Evolutionary conservation across 2,113 vertebrate species (phyloP).

Genomic region (Desmodus rotundus): DNA sequence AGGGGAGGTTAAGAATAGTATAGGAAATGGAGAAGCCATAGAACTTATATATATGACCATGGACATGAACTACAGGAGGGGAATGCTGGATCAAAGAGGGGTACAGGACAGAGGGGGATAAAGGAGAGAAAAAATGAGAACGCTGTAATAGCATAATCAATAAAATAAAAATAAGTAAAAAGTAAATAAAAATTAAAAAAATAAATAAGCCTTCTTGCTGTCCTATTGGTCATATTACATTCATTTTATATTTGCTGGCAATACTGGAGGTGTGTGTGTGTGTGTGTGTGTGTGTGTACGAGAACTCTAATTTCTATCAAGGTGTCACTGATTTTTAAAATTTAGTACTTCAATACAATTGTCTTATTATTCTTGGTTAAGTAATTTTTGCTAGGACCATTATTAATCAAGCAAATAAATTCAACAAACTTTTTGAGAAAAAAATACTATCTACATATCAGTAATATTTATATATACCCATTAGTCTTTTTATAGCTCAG

Average conservation of each 20-base stretch:
- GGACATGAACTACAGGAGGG: no score
- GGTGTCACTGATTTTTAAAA: slow-evolving; percentile 81
- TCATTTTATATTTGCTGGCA: slow-evolving; percentile 82
- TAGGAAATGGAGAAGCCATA: no score
- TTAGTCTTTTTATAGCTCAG: neutral
- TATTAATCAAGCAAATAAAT: slow-evolving; percentile 85
- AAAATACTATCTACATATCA: neutral
- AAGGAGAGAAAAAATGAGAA: no score
- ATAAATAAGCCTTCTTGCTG: slow-evolving; percentile 69
- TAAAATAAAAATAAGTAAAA: no score
- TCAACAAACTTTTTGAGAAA: slow-evolving; percentile 80
- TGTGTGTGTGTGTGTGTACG: slow-evolving; percentile 66
- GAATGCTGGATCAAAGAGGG: no score
- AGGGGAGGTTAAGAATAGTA: no score
- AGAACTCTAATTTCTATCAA: slow-evolving; percentile 82
- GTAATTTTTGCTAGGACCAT: slow-evolving; percentile 82
- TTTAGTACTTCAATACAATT: slow-evolving; percentile 78
- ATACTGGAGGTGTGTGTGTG: slow-evolving; percentile 63
- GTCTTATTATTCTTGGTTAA: slow-evolving; percentile 77
- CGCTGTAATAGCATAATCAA: no score
- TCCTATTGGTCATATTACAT: slow-evolving; percentile 74
- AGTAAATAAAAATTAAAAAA: no score
- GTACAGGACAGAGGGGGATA: no score
- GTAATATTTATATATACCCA: neutral
- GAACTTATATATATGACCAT: no score